Evolutionary conservation across 2,113 vertebrate genomes (phyloP).

Genomic region (Myrmophylax atrothorax): DNA sequence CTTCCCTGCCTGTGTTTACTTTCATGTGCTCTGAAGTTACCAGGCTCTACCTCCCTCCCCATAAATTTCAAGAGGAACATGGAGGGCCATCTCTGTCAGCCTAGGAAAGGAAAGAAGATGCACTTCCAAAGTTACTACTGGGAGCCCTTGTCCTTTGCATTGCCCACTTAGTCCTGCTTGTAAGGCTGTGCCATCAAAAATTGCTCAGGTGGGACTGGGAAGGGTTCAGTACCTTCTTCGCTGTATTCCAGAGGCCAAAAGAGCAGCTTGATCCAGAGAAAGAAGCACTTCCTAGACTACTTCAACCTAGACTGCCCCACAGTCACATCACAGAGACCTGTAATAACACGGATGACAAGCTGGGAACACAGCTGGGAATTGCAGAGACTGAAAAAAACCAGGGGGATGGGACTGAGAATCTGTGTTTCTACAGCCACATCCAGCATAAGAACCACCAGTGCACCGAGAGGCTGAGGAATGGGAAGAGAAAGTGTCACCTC

Average conservation of each 20-base stretch:
- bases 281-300: background rate
- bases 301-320: background rate
- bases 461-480: fast-evolving
- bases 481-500: background rate
- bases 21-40: background rate
- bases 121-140: background rate
- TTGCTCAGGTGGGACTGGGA: background rate
- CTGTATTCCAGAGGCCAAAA: background rate
- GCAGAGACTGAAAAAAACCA: background rate
- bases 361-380: background rate
- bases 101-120: background rate
- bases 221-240: background rate
- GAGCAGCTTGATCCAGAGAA: background rate
- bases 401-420: background rate
- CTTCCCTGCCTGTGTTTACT: background rate
- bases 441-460: background rate
- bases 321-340: background rate
- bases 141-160: background rate
- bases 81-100: background rate
- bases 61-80: background rate
- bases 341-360: background rate
- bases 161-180: background rate
- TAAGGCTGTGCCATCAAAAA: background rate
- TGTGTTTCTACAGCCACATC: background rate
- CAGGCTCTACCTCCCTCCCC: background rate